Evolutionary conservation across 2,888 invertebrate species (phyloP).

Genomic region (Acronicta alni): DNA sequence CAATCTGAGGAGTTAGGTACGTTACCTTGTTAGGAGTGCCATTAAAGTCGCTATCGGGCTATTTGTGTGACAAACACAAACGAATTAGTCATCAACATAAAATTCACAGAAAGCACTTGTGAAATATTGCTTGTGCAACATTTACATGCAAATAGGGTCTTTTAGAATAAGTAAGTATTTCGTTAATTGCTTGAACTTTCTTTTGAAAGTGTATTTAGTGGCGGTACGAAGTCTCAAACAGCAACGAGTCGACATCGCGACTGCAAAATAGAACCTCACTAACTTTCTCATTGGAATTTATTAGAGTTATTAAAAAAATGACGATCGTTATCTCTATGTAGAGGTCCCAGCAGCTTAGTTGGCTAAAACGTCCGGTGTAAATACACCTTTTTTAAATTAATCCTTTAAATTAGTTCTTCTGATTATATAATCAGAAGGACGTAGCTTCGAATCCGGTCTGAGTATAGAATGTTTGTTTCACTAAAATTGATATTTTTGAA

Average conservation of each 20-base stretch:
- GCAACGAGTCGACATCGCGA: not conserved
- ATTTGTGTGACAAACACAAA: conserved; percentile 93
- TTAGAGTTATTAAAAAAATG: too few species aligned
- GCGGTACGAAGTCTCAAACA: conserved; percentile 12
- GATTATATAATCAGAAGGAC: too few species aligned
- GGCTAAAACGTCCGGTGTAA: too few species aligned
- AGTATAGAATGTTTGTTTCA: too few species aligned
- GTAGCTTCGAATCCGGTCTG: too few species aligned
- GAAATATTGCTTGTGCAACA: conserved; percentile 49
- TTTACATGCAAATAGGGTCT: conserved; percentile 55
- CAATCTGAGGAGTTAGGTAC: conserved; percentile 72
- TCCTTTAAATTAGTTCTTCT: too few species aligned
- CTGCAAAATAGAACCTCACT: too few species aligned
- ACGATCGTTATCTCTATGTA: too few species aligned
- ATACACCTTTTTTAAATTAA: too few species aligned
- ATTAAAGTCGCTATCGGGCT: conserved; percentile 99
- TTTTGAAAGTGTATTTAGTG: conserved; percentile 8
- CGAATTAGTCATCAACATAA: conserved; percentile 83
- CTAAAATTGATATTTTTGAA: too few species aligned
- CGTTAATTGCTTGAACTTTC: not conserved
- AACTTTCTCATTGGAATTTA: too few species aligned
- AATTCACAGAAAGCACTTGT: conserved; percentile 43
- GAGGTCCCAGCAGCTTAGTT: too few species aligned
- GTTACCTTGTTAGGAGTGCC: conserved; percentile 98
- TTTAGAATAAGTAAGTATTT: conserved; percentile 1